A percentile compares a stretch with the other conserved stretches of the same genome.
These are phyloP conservation scores for Neostethus bicornis DNA, from an alignment of 2,797 vertebrate genomes.

Conservation along the genomic window DNA sequence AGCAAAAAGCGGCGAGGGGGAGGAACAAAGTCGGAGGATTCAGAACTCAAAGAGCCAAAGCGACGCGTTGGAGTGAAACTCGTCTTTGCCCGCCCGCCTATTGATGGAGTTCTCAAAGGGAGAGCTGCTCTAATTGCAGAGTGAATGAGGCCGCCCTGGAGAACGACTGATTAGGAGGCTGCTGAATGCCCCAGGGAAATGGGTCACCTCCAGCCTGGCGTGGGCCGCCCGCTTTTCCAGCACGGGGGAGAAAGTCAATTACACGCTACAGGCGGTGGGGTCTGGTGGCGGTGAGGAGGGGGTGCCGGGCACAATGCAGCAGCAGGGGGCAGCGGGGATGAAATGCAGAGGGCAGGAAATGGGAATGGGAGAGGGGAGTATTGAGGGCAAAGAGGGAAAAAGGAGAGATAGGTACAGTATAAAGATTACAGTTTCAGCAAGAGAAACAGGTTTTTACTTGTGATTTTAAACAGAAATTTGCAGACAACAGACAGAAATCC, in stretches of 20 bases:
- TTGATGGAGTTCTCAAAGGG: slow-evolving; percentile 77
- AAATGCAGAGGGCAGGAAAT: slow-evolving; percentile 36
- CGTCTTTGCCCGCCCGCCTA: slow-evolving; percentile 61
- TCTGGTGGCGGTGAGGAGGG: slow-evolving; percentile 68
- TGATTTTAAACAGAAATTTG: neutral
- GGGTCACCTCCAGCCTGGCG: slow-evolving; percentile 82
- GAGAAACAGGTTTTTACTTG: slow-evolving; percentile 5
- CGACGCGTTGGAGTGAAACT: slow-evolving; percentile 57
- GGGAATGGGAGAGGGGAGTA: slow-evolving; percentile 43
- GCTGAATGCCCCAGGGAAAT: slow-evolving; percentile 83
- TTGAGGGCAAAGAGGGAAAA: slow-evolving; percentile 28
- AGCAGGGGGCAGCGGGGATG: slow-evolving; percentile 54
- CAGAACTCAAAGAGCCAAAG: slow-evolving; percentile 54
- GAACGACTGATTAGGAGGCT: slow-evolving; percentile 79
- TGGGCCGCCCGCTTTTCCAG: slow-evolving; percentile 68
- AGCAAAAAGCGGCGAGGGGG: slow-evolving; percentile 21
- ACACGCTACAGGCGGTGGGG: slow-evolving; percentile 76
- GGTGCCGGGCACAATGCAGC: slow-evolving; percentile 62
- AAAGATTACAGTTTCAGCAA: slow-evolving; percentile 27
- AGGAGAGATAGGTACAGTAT: slow-evolving; percentile 24
- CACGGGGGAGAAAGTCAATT: slow-evolving; percentile 79
- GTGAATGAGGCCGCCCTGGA: slow-evolving; percentile 75
- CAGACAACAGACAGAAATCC: too few relatives aligned
- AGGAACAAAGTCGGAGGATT: slow-evolving; percentile 47
- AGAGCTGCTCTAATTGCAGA: slow-evolving; percentile 76